Conservation (phyloP, 2,888 invertebrate species). For the Cryptocephalus primarius region DNA sequence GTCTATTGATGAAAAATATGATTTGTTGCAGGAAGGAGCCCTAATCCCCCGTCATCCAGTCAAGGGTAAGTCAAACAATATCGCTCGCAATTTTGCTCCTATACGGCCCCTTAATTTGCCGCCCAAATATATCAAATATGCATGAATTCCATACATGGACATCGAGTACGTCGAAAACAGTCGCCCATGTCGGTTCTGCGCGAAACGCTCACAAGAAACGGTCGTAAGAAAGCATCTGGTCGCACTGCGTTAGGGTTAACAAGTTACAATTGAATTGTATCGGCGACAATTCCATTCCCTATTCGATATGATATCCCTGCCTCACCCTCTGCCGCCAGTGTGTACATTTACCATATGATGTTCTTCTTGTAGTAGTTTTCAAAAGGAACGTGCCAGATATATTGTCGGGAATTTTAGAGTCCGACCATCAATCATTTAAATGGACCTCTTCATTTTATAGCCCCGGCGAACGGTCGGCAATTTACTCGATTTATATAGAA, state of each 20-base stretch:
- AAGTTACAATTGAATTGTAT: conserved; percentile 38
- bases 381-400: conserved; percentile 11
- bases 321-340: conserved; percentile 24
- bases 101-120: conserved; percentile 34
- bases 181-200: conserved; percentile 16
- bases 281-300: conserved; percentile 30
- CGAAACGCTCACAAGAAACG: no score
- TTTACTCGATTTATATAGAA: conserved; percentile 1
- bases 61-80: conserved; percentile 29
- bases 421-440: conserved; percentile 20
- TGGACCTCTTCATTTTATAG: conserved; percentile 1
- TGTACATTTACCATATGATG: conserved; percentile 35
- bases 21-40: no score
- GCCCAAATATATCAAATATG: conserved; percentile 39
- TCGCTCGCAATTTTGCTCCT: conserved; percentile 27
- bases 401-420: conserved; percentile 14
- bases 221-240: conserved; percentile 12
- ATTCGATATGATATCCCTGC: conserved; percentile 33
- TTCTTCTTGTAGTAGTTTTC: conserved; percentile 21
- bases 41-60: conserved; percentile 3
- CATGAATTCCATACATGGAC: conserved; percentile 35
- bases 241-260: conserved; percentile 36
- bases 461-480: conserved; percentile 4
- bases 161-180: conserved; percentile 28
- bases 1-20: no score